phyloP scores from a whole-genome alignment of 2,113 vertebrate species.

The Syngnathus floridae region DNA sequence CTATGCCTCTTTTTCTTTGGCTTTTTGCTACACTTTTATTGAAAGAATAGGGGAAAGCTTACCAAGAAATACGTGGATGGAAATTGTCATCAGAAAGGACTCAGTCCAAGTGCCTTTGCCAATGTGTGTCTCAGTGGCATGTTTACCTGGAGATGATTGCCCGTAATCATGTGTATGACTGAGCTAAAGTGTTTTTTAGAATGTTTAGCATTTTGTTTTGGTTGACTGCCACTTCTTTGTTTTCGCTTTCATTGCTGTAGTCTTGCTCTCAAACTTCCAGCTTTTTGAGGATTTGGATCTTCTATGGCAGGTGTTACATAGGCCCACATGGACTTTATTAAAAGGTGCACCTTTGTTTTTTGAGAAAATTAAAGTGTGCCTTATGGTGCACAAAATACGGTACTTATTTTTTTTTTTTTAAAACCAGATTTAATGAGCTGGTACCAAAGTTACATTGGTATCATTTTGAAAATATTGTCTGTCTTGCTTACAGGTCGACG shows the following conservation, averaged over 20 bases:
- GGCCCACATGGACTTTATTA: too few relatives aligned
- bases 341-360: neutral
- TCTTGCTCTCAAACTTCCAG: neutral
- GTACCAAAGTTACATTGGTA: neutral
- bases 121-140: neutral
- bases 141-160: neutral
- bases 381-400: neutral
- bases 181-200: neutral
- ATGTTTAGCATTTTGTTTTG: neutral
- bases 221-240: neutral
- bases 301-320: neutral
- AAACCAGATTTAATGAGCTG: neutral
- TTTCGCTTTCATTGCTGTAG: neutral
- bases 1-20: neutral
- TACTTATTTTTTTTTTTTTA: neutral
- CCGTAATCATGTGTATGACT: neutral
- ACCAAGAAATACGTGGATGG: neutral
- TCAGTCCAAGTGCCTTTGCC: neutral
- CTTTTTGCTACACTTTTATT: neutral
- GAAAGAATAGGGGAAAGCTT: neutral
- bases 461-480: constrained; percentile 10
- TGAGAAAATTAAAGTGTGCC: neutral
- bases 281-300: neutral
- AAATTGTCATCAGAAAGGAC: neutral
- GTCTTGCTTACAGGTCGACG: constrained; percentile 9